A percentile compares a stretch with the other conserved stretches of the same genome.
Evolutionary conservation across 1,140 invertebrate genomes (phyloP).

Genomic region (Hermetia illucens): DNA sequence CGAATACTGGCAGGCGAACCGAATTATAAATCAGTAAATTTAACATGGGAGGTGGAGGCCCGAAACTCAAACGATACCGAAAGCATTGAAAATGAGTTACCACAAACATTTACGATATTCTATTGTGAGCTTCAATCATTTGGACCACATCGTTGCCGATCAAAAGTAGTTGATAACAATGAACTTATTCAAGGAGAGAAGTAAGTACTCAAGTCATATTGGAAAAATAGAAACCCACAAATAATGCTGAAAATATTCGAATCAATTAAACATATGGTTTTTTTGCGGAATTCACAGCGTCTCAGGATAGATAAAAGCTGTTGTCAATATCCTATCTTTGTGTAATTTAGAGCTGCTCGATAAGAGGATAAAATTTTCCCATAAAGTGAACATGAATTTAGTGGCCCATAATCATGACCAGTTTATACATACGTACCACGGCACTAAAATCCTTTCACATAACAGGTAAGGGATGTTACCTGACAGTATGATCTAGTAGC

Average conservation of each 20-base stretch:
- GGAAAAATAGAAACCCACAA: neutral
- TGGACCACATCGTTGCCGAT: constrained; percentile 55
- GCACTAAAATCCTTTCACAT: too few species aligned
- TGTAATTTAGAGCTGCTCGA: too few species aligned
- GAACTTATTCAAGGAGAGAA: constrained; percentile 7
- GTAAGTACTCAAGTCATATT: constrained; percentile 2
- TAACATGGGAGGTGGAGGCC: constrained; percentile 46
- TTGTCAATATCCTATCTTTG: too few species aligned
- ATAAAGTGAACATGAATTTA: too few species aligned
- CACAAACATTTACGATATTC: constrained; percentile 43
- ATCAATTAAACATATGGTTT: neutral
- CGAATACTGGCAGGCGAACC: constrained; percentile 51
- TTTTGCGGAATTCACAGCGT: too few species aligned
- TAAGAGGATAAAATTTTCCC: too few species aligned
- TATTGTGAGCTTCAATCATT: constrained; percentile 62
- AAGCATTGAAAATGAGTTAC: constrained; percentile 10
- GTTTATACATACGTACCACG: too few species aligned
- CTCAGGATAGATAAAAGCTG: too few species aligned
- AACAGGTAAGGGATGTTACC: too few species aligned
- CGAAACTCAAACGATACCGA: constrained; percentile 11
- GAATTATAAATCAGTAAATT: constrained; percentile 51
- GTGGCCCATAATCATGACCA: too few species aligned
- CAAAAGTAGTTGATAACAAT: constrained; percentile 37
- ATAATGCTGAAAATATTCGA: neutral
- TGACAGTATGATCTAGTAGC: too few species aligned